Conservation (phyloP, 2,113 vertebrate genomes). For the Alectura lathami region DNA sequence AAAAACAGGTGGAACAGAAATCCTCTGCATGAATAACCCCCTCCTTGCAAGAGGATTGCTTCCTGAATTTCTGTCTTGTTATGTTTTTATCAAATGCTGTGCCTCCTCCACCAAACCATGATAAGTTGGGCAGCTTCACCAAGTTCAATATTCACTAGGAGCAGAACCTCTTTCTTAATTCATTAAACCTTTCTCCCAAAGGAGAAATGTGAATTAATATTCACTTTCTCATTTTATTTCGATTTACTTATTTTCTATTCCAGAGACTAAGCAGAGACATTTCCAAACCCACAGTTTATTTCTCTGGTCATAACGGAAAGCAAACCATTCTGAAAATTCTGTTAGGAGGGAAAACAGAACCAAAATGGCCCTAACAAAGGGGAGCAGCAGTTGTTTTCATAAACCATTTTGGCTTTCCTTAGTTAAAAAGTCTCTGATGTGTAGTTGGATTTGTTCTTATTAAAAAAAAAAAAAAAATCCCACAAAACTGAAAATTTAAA, state of each 20-base stretch:
- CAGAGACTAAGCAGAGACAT: not conserved
- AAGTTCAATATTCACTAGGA: slow-evolving; percentile 5
- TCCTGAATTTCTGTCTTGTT: not conserved
- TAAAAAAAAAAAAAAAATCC: not conserved
- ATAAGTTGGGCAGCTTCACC: not conserved
- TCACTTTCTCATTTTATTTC: slow-evolving; percentile 7
- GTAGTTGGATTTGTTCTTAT: not conserved
- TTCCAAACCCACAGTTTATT: slow-evolving; percentile 4
- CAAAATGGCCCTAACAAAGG: not conserved
- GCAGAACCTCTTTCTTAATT: slow-evolving; percentile 38
- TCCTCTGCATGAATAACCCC: not conserved
- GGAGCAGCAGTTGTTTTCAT: not conserved
- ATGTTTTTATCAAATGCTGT: not conserved
- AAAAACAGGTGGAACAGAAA: not conserved
- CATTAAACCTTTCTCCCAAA: slow-evolving; percentile 4
- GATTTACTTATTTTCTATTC: not conserved
- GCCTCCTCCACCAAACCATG: not conserved
- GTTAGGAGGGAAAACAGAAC: not conserved
- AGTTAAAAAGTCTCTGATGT: not conserved
- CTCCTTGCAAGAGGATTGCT: not conserved
- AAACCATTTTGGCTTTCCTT: not conserved
- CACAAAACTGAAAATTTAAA: not conserved
- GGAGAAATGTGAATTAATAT: not conserved
- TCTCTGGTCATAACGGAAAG: not conserved
- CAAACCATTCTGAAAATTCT: not conserved